phyloP scores from a whole-genome alignment of 2,888 invertebrate genomes.

The Melangyna quadrimaculata region DNA sequence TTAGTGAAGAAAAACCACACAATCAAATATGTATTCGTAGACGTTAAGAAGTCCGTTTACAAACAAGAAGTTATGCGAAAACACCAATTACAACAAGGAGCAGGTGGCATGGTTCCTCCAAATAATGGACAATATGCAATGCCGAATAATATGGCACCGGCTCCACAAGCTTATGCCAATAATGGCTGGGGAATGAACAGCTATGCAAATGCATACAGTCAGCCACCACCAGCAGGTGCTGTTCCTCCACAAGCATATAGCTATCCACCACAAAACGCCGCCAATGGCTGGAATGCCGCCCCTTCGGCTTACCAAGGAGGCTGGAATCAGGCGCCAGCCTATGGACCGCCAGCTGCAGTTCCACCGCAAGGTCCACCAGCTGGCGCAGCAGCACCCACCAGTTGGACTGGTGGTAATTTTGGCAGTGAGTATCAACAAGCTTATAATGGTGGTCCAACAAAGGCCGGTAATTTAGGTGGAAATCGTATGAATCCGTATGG shows the following conservation, averaged over 20 bases:
- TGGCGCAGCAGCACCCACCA: conserved; percentile 69
- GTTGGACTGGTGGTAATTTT: conserved; percentile 72
- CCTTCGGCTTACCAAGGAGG: conserved; percentile 74
- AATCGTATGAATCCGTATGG: conserved; percentile 87
- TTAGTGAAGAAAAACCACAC: conserved; percentile 76
- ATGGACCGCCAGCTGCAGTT: conserved; percentile 75
- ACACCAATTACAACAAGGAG: conserved; percentile 73
- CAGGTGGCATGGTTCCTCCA: conserved; percentile 79
- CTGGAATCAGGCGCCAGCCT: conserved; percentile 61
- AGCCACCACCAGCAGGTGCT: conserved; percentile 74
- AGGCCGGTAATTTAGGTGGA: conserved; percentile 85
- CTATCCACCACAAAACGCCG: conserved; percentile 69
- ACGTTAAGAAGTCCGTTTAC: conserved; percentile 78
- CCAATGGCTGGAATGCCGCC: conserved; percentile 68
- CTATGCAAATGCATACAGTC: conserved; percentile 75
- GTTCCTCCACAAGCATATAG: conserved; percentile 65
- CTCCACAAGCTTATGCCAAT: conserved; percentile 72
- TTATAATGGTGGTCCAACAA: conserved; percentile 91
- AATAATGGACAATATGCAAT: conserved; percentile 65
- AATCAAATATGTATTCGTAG: conserved; percentile 76
- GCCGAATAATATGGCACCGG: conserved; percentile 67
- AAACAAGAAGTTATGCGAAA: conserved; percentile 75
- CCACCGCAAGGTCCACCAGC: conserved; percentile 68
- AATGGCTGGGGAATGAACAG: conserved; percentile 74
- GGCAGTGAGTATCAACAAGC: conserved; percentile 90